Evolutionary conservation across 2,888 invertebrate genomes (phyloP), one percentile per base, ranked within the genome.

Genomic region (Machimus atricapillus): DNA sequence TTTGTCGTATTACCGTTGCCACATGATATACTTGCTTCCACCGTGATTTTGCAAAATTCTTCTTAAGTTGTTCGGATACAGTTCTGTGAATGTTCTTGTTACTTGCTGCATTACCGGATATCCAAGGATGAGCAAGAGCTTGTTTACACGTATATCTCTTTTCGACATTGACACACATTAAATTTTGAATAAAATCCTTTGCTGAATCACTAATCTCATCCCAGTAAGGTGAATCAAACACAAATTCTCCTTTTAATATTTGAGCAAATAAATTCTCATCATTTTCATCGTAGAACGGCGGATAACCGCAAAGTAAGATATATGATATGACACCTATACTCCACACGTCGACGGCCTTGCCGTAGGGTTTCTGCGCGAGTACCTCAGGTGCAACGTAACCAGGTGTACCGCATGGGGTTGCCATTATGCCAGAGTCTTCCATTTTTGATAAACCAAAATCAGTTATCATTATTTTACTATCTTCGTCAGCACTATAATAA

Each of bases 11-110:
- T 89, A 99, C 99, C 77, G 99, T 97, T 83, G 99, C 97, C 85
- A 99, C 99, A 93, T 99, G 98, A 94, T 98, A 99, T 5, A 99
- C 99, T 95, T 98, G 98, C 98, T 98, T 98, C 99, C 99, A 99
- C 92, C 98, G 97, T 46, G 98, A 97, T 93, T 99, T 99, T 87
- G 99, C 99, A 93, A 99, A 98, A 94, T 98, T 99, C 95, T 99
- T 99, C 95, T 98, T 98, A 93, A 99, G 96, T 93, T 99, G 99
- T 93, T 98, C 99, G 90, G 99, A 98, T 90, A 99, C 99, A 91
- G 99, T 98, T 90, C 98, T 98, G 93, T 99, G 99, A 91, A 99
- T 99, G 93, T 99, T 98, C 94, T 98, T 99, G 94, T 97, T 98
- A 93, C 98, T 97, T 89, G 99, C 99, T 74, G 98, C 98, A 93